Conservation (phyloP, 2,888 invertebrate species). For the Lamellibrachia columna region DNA sequence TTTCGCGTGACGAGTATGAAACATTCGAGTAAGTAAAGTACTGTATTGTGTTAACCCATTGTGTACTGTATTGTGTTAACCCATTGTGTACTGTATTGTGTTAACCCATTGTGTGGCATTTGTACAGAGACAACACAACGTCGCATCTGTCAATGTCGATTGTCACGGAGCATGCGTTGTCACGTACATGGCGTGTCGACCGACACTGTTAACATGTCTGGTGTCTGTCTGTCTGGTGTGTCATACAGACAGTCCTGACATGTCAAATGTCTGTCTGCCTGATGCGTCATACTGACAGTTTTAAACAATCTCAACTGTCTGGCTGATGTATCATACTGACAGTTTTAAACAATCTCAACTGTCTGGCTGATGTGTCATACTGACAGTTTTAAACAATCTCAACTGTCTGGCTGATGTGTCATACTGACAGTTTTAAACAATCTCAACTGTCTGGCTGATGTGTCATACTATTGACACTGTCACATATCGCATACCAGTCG, state of each 20-base stretch:
- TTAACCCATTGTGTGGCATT: not conserved
- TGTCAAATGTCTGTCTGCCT: not conserved
- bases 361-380: not conserved
- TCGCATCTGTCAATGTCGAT: not conserved
- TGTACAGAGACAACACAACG: not conserved
- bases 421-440: not conserved
- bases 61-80: too few relatives aligned
- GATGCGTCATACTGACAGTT: not conserved
- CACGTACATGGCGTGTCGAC: not conserved
- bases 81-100: too few relatives aligned
- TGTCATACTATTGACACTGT: not conserved
- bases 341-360: too few relatives aligned
- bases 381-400: too few relatives aligned
- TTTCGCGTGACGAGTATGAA: conserved; percentile 42
- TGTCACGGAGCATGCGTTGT: not conserved
- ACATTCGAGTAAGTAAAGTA: conserved; percentile 38
- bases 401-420: not conserved
- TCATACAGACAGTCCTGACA: not conserved
- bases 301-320: too few relatives aligned
- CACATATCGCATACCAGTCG: not conserved
- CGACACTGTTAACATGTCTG: not conserved
- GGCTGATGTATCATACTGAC: not conserved
- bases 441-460: not conserved
- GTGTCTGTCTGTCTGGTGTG: not conserved
- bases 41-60: too few relatives aligned